These are phyloP conservation scores for Betta splendens DNA, from an alignment of 2,797 vertebrate species.

Conservation along the genomic window DNA sequence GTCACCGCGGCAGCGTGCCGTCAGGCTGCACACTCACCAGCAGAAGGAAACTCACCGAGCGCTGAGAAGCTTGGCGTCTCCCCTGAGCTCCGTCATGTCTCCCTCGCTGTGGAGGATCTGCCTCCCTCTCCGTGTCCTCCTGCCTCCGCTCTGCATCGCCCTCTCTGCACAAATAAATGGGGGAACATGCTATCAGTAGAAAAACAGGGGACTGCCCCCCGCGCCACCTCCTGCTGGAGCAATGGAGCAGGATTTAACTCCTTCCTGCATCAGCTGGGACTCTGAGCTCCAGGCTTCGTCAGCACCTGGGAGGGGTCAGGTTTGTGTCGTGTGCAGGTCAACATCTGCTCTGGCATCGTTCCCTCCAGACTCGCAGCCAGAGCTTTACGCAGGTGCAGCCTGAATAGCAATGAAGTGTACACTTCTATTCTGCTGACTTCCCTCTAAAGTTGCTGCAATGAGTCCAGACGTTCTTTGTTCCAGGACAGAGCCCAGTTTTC, in stretches of 20 bases:
- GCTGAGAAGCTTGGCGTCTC: background rate
- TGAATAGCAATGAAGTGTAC: constrained; percentile 14
- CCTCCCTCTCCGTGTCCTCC: constrained; percentile 4
- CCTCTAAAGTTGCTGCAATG: too few species aligned
- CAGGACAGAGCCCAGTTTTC: too few species aligned
- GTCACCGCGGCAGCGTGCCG: too few species aligned
- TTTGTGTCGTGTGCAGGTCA: background rate
- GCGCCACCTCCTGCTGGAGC: constrained; percentile 49
- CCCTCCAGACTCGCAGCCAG: background rate
- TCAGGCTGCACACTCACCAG: background rate
- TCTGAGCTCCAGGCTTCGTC: constrained; percentile 11
- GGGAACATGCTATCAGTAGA: constrained; percentile 58
- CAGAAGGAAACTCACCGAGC: constrained; percentile 17
- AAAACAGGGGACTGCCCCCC: constrained; percentile 31
- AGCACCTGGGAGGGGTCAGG: constrained; percentile 48
- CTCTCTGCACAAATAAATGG: constrained; percentile 42
- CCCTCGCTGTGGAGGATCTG: background rate
- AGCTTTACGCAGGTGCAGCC: constrained; percentile 18
- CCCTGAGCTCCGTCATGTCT: background rate
- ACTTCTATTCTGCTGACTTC: constrained; percentile 26
- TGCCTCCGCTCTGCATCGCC: constrained; percentile 30
- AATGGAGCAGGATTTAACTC: constrained; percentile 65
- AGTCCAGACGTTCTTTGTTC: too few species aligned
- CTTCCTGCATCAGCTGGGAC: constrained; percentile 63
- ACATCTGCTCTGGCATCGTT: background rate